Base-by-base conservation (phyloP, 2,113 vertebrate genomes). In the Cacatua alba region DNA sequence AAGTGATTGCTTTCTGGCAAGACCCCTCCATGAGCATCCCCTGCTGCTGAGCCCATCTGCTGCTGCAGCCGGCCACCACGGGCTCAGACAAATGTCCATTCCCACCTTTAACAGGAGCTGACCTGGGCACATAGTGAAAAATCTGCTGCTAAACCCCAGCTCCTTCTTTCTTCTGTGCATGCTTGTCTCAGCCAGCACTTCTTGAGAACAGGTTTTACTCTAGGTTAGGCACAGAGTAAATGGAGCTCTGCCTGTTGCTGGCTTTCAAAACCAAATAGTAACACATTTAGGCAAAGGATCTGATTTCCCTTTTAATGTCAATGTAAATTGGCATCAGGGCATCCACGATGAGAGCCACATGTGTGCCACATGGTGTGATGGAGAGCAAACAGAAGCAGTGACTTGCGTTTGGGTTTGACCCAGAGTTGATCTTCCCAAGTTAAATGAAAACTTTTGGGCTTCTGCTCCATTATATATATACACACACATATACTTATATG, bases 321-420 rank as follows among this genome's bases (percentile, higher is more conserved):
- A 2, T n/a, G 52, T 86, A n/a, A 90, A 57, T 5, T 33, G 76
- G 49, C 52, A 24, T 17, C 25, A 43, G 11, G 19, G 51, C 46
- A 69, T 37, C 37, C 8, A 3, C 0, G 0, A 24, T 29, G 49
- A 81, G 44, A 29, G 57, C 11, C 2, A 37, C 35, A 10, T 0
- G 0, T 72, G 9, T 64, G 59, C 43, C 21, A 9, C 2, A 9
- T 0, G 0, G 17, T 51, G 41, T 35, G 55, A 82, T 14, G 1
- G 1, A 6, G 88, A 23, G 64, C 19, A 88, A 59, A 48, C 65
- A 76, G 35, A 74, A 67, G 31, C 21, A 5, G 46, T 39, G 37
- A 85, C 25, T 57, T 35, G 25, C 13, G 13, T 67, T 80, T 64
- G 15, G 10, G 17, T 55, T 85, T 85, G 39, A 82, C 41, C 20